Evolutionary conservation across 2,113 vertebrate species (phyloP), one percentile per base, ranked within the genome.

Genomic region (Macheiramphus alcinus): DNA sequence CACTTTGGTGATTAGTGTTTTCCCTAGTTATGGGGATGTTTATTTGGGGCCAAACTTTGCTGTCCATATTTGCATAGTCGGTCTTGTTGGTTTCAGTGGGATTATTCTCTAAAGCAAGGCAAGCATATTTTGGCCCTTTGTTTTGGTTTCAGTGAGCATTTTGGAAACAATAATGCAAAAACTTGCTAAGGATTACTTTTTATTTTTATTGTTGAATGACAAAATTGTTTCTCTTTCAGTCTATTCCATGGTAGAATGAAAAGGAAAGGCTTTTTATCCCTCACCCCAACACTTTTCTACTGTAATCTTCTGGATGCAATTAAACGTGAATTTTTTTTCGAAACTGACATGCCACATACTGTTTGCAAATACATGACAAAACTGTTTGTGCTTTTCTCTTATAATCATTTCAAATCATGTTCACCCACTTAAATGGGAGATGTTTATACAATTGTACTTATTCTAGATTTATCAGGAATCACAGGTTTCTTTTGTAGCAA

Each of bases 1-100:
- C 97, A 97, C 97, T 95, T 98, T 95, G 96, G 93, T 97, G 93
- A 97, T 97, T 98, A 98, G 75, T 86, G 90, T 97, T 97, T 82
- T 96, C 94, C 95, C 96, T 95, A 52, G 96, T 97, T 98, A 88
- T 18, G 85, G 96, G 97, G 66, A 88, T 75, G 95, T 98, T 97
- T 86, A 87, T 98, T 75, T 98, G 94, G 96, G 96, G 92, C 90
- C 95, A 96, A 88, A 94, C 80, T 94, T 83, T 95, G 96, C 88
- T 96, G 90, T 92, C 90, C 56, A 23, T 89, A 67, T 93, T 83
- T 90, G 93, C 71, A 32, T 86, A 96, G 86, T 75, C 73, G 52
- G 80, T 93, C 55, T 47, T 53, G 40, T 84, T 95, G 68, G 76
- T 86, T 93, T 94, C 6, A 9, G 36, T 78, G 79, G 79, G 91